A percentile compares a stretch with the other conserved stretches of the same genome.
phyloP scores from a whole-genome alignment of 2,113 vertebrate species.

The Nestor notabilis region DNA sequence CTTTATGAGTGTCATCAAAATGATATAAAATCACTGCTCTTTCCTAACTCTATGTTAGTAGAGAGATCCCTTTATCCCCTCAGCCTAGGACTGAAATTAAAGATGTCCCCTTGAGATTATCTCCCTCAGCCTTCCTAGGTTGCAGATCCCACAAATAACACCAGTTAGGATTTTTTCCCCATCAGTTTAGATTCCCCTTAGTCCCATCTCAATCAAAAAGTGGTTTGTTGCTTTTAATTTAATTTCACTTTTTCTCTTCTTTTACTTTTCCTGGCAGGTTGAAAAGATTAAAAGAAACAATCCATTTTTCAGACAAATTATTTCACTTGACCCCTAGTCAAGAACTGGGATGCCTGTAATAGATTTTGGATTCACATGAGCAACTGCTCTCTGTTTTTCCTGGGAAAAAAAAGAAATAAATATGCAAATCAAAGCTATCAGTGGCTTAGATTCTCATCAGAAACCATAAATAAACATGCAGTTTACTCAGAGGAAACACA shows the following conservation, averaged over 20 bases:
- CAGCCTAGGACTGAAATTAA: not conserved
- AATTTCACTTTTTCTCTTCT: not conserved
- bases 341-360: not conserved
- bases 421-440: slow-evolving; percentile 5
- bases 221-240: not conserved
- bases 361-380: not conserved
- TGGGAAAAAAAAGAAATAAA: not conserved
- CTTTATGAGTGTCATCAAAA: not conserved
- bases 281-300: not conserved
- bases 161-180: not conserved
- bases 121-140: not conserved
- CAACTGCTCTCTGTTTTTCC: not conserved
- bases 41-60: not conserved
- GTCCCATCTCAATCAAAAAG: not conserved
- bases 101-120: not conserved
- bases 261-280: not conserved
- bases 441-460: not conserved
- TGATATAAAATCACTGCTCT: not conserved
- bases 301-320: not conserved
- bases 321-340: not conserved
- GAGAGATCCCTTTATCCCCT: not conserved
- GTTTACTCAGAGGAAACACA: not conserved
- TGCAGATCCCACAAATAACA: not conserved
- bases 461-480: not conserved
- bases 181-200: not conserved